These are phyloP conservation scores for Pipra filicauda DNA, from an alignment of 2,113 vertebrate genomes.

Conservation along the genomic window DNA sequence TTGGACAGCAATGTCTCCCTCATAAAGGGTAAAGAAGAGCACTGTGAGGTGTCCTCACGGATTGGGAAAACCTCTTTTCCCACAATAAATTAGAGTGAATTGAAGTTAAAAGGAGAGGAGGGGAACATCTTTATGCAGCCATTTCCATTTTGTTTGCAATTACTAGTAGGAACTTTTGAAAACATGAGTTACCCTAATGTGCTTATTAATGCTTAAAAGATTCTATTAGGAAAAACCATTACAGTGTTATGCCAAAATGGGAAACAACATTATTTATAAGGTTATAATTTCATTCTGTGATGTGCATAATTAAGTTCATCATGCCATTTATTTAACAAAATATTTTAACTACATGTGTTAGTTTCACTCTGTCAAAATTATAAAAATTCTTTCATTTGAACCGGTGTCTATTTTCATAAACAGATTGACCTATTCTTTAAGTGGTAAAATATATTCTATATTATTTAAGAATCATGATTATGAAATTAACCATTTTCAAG, in stretches of 20 bases:
- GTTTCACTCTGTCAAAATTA: conserved; percentile 26
- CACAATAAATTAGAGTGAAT: not conserved
- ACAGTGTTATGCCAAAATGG: not conserved
- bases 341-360: not conserved
- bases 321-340: conserved; percentile 16
- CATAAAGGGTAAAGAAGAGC: not conserved
- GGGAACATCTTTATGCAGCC: not conserved
- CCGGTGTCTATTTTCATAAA: conserved; percentile 21
- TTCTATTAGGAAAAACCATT: not conserved
- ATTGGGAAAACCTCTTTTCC: not conserved
- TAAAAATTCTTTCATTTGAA: conserved; percentile 4
- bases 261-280: not conserved
- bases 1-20: not conserved
- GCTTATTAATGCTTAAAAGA: not conserved
- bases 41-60: not conserved
- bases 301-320: not conserved
- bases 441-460: not conserved
- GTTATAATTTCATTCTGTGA: not conserved
- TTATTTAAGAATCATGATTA: not conserved
- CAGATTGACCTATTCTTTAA: conserved; percentile 31
- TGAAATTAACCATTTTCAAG: not conserved
- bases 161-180: conserved; percentile 8
- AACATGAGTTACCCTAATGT: not conserved
- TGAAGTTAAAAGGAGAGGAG: not conserved
- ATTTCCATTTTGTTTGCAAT: not conserved